These are phyloP conservation scores for Orchesellides sinensis DNA, from an alignment of 2,888 invertebrate species.

Conservation along the genomic window DNA sequence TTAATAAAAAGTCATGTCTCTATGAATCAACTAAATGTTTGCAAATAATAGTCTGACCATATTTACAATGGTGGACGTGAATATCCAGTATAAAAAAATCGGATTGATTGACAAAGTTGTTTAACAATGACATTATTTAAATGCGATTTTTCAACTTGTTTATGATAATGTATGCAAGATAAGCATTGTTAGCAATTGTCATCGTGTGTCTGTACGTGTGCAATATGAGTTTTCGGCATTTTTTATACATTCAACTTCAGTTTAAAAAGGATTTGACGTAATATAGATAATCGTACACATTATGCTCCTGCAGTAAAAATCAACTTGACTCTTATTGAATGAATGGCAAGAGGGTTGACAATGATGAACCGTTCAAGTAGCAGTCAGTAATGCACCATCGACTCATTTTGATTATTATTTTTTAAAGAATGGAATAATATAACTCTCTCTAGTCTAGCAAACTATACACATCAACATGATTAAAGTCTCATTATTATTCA, in stretches of 20 bases:
- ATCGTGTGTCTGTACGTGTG: background rate
- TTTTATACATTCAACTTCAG: no score
- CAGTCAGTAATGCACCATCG: no score
- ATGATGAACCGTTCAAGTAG: no score
- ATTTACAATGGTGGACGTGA: background rate
- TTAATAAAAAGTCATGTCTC: background rate
- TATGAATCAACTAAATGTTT: background rate
- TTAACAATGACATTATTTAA: slow-evolving; percentile 54
- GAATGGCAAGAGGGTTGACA: slow-evolving; percentile 49
- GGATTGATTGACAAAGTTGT: slow-evolving; percentile 52
- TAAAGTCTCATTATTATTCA: slow-evolving; percentile 59
- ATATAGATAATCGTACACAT: no score
- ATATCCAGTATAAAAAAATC: background rate
- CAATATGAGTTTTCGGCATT: background rate
- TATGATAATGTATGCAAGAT: no score
- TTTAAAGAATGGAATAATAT: background rate
- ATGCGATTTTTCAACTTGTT: slow-evolving; percentile 35
- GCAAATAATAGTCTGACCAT: background rate
- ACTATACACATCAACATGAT: background rate
- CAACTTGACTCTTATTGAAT: no score
- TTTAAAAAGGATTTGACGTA: no score
- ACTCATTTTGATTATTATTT: no score
- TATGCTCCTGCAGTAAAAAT: no score
- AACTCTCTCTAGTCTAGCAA: no score
- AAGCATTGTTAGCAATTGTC: no score